Percentiles rank a stretch among this genome's conserved stretches.
Evolutionary conservation across 2,797 vertebrate species (phyloP).

Genomic region (Cercopithecus neglectus): DNA sequence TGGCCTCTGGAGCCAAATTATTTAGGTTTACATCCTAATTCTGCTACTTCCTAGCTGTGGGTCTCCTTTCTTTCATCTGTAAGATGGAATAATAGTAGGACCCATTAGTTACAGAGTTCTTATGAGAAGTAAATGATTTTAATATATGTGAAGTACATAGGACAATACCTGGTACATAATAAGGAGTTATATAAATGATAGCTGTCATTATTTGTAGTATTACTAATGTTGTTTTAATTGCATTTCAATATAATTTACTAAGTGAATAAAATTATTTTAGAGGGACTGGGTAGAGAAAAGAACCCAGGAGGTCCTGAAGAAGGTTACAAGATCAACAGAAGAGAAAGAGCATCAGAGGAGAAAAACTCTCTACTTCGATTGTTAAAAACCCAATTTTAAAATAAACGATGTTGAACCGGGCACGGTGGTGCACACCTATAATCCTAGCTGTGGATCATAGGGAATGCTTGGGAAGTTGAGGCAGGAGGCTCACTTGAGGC

Average conservation of each 20-base stretch:
- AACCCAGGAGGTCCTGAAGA: not conserved
- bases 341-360: too few relatives aligned
- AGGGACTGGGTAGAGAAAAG: not conserved
- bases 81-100: rapidly evolving
- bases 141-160: rapidly evolving
- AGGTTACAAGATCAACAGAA: rapidly evolving
- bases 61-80: not conserved
- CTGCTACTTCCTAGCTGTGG: not conserved
- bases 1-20: too few relatives aligned
- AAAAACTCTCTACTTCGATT: not conserved
- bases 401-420: not conserved
- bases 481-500: not conserved
- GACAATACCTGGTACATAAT: rapidly evolving
- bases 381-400: not conserved
- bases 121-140: rapidly evolving
- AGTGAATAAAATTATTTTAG: not conserved
- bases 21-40: too few relatives aligned
- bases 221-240: rapidly evolving
- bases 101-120: rapidly evolving
- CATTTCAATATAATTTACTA: rapidly evolving
- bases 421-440: not conserved
- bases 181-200: rapidly evolving
- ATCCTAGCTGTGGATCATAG: not conserved
- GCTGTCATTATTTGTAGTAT: rapidly evolving
- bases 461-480: not conserved